Conservation (phyloP, 1,140 invertebrate genomes). For the Frieseomelitta varia region DNA sequence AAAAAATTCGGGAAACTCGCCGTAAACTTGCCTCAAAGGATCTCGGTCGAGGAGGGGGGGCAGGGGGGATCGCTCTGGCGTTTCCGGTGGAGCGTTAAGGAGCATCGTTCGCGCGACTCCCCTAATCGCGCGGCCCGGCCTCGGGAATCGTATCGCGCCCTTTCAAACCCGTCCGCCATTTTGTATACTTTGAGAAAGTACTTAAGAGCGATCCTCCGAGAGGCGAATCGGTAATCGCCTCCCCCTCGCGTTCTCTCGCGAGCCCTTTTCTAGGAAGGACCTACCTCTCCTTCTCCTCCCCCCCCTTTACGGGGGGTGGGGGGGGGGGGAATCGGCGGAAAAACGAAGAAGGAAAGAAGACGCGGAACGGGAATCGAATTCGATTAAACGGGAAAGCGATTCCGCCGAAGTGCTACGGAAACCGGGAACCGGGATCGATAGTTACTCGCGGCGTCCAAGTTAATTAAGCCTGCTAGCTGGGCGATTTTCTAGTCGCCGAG, state of each 20-base stretch:
- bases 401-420: not conserved
- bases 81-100: slow-evolving; percentile 14
- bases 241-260: not conserved
- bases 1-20: slow-evolving; percentile 38
- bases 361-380: not conserved
- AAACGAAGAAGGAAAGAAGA: not conserved
- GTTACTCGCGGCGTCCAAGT: not conserved
- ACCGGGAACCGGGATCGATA: not conserved
- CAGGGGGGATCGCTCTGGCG: not conserved
- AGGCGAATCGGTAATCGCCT: not conserved
- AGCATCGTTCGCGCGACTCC: slow-evolving; percentile 4
- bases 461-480: slow-evolving; percentile 25
- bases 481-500: not conserved
- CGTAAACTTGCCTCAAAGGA: slow-evolving; percentile 26
- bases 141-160: not conserved
- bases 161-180: not conserved
- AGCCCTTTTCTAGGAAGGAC: not conserved
- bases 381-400: not conserved
- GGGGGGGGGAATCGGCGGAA: not conserved
- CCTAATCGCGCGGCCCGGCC: not conserved
- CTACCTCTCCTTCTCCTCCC: no score
- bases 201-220: not conserved
- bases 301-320: no score
- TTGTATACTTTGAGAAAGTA: slow-evolving; percentile 10
- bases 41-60: not conserved